phyloP scores from a whole-genome alignment of 2,113 vertebrate genomes.

The Cisticola juncidis region DNA sequence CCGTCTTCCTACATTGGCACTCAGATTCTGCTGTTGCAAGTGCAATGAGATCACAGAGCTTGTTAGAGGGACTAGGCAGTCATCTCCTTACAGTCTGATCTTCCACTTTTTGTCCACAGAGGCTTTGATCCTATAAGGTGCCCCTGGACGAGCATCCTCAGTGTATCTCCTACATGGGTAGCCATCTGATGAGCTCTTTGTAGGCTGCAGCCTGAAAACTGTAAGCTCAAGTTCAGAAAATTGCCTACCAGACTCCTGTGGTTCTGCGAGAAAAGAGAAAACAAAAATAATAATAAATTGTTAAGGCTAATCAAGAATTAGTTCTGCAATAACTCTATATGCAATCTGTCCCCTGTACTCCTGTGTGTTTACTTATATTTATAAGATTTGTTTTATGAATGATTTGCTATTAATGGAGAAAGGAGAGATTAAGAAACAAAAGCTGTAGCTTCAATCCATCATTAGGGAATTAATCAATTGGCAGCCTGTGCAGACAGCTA shows the following conservation, averaged over 20 bases:
- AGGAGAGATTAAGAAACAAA: constrained; percentile 79
- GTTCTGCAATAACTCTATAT: constrained; percentile 48
- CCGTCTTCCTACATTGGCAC: neutral
- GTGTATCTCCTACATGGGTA: neutral
- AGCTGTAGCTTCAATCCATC: constrained; percentile 80
- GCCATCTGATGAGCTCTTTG: neutral
- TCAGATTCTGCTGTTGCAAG: neutral
- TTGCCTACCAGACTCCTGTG: neutral
- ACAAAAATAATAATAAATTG: constrained; percentile 22
- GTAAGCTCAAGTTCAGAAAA: neutral
- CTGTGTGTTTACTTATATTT: constrained; percentile 57
- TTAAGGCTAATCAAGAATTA: constrained; percentile 52
- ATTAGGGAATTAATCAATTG: constrained; percentile 84
- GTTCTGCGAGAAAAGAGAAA: constrained; percentile 18
- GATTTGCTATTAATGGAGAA: constrained; percentile 71
- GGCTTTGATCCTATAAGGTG: neutral
- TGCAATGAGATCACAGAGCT: neutral
- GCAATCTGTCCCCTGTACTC: constrained; percentile 22
- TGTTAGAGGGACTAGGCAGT: neutral
- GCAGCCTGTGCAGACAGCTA: constrained; percentile 76
- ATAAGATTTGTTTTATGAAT: constrained; percentile 65
- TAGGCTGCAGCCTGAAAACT: neutral
- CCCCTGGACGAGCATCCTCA: neutral
- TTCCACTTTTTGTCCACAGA: neutral
- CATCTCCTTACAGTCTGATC: neutral